A percentile compares a stretch with the other conserved stretches of the same genome.
Conservation (phyloP, 2,113 vertebrate genomes). For the Pardalotus punctatus region DNA sequence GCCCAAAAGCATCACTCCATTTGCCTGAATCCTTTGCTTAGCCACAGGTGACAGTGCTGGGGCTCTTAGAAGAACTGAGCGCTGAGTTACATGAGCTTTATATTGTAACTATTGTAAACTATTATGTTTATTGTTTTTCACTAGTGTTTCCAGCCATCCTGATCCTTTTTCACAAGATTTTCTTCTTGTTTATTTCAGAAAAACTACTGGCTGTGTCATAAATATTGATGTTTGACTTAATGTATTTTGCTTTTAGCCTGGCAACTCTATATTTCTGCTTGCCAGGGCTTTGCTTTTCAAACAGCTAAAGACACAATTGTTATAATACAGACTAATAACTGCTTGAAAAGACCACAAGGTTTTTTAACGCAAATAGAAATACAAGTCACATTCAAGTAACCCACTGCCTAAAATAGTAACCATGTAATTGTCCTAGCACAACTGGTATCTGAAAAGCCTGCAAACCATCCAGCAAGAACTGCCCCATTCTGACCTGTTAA, state of each 20-base stretch:
- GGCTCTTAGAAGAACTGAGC: neutral
- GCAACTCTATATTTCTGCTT: neutral
- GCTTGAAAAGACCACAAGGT: constrained; percentile 23
- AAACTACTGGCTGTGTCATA: constrained; percentile 18
- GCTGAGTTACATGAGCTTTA: neutral
- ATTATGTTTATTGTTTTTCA: neutral
- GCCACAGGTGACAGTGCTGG: neutral
- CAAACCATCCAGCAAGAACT: constrained; percentile 60
- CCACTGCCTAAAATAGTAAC: constrained; percentile 51
- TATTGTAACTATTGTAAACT: neutral
- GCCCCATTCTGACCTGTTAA: constrained; percentile 60
- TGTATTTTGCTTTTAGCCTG: constrained; percentile 29
- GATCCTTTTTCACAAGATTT: constrained; percentile 9
- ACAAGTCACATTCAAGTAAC: constrained; percentile 62
- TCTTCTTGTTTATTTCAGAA: constrained; percentile 18
- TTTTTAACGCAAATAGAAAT: constrained; percentile 57
- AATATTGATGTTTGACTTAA: constrained; percentile 46
- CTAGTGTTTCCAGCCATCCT: neutral
- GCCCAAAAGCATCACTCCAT: neutral
- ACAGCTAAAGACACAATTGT: constrained; percentile 15
- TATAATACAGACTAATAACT: constrained; percentile 56
- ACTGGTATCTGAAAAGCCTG: constrained; percentile 53
- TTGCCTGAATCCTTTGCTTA: neutral
- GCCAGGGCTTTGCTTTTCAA: constrained; percentile 18
- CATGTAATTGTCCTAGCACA: constrained; percentile 46